Evolutionary conservation across 2,113 vertebrate species (phyloP).

Genomic region (Eptatretus burgeri): DNA sequence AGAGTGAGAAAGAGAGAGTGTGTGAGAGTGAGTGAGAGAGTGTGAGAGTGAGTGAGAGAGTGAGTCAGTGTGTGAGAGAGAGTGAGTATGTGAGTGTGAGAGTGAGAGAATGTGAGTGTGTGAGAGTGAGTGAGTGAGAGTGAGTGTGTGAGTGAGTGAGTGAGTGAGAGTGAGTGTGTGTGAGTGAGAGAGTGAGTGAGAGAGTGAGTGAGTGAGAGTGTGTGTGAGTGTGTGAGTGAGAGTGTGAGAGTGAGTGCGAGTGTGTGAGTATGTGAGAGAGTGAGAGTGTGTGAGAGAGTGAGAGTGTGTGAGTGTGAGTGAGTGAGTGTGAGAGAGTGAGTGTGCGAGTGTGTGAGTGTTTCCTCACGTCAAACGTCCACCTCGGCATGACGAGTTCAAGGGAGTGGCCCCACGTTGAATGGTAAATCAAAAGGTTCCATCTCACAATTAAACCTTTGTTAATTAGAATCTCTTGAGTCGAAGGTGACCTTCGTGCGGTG

Average conservation of each 20-base stretch:
- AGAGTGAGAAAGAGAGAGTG: not conserved
- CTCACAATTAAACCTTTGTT: too few species aligned
- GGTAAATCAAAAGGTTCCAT: too few species aligned
- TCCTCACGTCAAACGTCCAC: too few species aligned
- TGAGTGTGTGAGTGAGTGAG: not conserved
- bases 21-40: not conserved
- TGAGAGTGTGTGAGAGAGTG: not conserved
- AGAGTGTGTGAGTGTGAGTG: not conserved
- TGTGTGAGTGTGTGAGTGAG: not conserved
- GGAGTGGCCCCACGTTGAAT: too few species aligned
- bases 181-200: not conserved
- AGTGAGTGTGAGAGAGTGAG: not conserved
- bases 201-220: not conserved
- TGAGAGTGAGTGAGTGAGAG: not conserved
- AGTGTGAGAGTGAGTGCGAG: not conserved
- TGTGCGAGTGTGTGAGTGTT: not conserved
- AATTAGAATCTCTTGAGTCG: too few species aligned
- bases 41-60: too few species aligned
- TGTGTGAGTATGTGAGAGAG: not conserved
- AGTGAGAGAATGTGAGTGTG: not conserved
- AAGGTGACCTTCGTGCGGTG: too few species aligned
- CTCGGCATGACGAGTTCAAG: too few species aligned
- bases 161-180: not conserved
- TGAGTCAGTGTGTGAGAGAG: not conserved
- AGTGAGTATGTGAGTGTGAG: not conserved